Evolutionary conservation across 2,888 invertebrate genomes (phyloP).

Genomic region (Epicampocera succincta): DNA sequence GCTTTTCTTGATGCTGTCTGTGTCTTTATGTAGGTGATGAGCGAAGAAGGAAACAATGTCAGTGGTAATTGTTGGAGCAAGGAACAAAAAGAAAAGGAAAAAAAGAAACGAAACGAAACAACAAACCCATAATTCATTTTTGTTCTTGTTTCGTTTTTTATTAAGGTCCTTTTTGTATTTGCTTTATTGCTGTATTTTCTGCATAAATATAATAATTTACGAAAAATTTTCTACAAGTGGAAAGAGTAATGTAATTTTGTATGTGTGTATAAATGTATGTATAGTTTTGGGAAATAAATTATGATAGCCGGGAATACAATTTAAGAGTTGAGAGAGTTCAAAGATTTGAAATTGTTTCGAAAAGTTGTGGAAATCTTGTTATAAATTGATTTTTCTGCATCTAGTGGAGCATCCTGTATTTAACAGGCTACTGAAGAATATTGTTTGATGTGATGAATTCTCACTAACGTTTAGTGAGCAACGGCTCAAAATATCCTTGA

Average conservation of each 20-base stretch:
- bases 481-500: no score
- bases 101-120: slow-evolving; percentile 30
- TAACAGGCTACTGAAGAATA: no score
- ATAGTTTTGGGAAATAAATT: background rate
- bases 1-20: slow-evolving; percentile 58
- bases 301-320: background rate
- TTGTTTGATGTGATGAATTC: no score
- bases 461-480: no score
- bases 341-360: no score
- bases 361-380: no score
- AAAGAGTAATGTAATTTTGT: background rate
- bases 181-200: slow-evolving; percentile 34
- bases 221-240: slow-evolving; percentile 6
- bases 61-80: slow-evolving; percentile 54
- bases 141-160: slow-evolving; percentile 54
- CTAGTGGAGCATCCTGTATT: no score
- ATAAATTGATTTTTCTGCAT: no score
- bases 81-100: no score
- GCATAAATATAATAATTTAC: slow-evolving; percentile 53
- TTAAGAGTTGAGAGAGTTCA: no score
- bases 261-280: background rate
- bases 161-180: slow-evolving; percentile 49
- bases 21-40: slow-evolving; percentile 77
- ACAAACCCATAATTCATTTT: slow-evolving; percentile 59
- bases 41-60: slow-evolving; percentile 50